Base-by-base conservation (phyloP, 2,888 invertebrate genomes). In the Pachliopta kotzebuea region DNA sequence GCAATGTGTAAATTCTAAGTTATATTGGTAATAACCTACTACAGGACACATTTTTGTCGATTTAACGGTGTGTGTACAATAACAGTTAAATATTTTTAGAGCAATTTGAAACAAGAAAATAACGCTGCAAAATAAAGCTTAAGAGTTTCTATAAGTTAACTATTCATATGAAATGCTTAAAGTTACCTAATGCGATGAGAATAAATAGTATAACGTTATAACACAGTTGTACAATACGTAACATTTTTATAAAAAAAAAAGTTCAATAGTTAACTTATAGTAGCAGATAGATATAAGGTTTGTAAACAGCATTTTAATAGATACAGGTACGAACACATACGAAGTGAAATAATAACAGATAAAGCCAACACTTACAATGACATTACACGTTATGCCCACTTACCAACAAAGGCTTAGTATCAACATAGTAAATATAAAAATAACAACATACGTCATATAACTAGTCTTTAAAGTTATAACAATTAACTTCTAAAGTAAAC, bases 321-420 rank as follows among this genome's bases (percentile, higher is more conserved):
- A 77, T 77, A 84, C 75, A 84, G 72, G 77, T 70, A 74, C 65
- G 67, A 68, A 58, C 70, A 62, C 58, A 81, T 76, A 82, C 79
- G 77, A 76, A 83, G 79, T 79, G 77, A 83, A 76, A 81, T 74
- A 74, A 83, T 78, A 79, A 88, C 86, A 87, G 78, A 84, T 70
- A 89, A 90, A 90, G 90, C 90, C 79, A 83, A 86, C 86, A 86
- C 72, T 79, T 77, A 85, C 83, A 87, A 80, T 80, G 79, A 85
- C 78, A 85, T 75, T 73, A 75, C 75, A 76, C 73, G 72, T 73
- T 74, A 65, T 17, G 83, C 84, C 85, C 80, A 89, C 87, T 88
- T 87, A 89, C 88, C 89, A 85, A 86, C 66, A 80, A 71, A 86
- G 80, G 84, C 81, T 78, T 80, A 79, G 75, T 79, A 83, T 72